These are phyloP conservation scores for Chaunax sp. DNA, from an alignment of 2,797 vertebrate genomes.

Conservation along the genomic window DNA sequence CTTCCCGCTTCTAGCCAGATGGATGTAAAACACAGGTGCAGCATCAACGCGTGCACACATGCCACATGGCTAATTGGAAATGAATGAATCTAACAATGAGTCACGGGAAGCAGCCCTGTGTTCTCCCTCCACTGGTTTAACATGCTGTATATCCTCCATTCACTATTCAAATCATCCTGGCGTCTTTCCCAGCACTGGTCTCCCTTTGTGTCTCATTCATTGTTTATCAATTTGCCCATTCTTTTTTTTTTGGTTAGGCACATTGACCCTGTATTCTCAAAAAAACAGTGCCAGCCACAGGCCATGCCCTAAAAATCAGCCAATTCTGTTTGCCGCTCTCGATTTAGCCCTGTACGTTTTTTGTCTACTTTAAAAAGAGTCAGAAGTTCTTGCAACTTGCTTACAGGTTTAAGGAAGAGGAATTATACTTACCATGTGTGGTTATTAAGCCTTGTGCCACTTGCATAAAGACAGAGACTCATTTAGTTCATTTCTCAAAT, in stretches of 20 bases:
- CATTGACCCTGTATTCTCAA: conserved; percentile 30
- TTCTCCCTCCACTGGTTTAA: conserved; percentile 49
- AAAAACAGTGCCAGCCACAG: conserved; percentile 38
- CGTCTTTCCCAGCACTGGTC: conserved; percentile 54
- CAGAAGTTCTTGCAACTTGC: background rate
- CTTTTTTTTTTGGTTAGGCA: conserved; percentile 37
- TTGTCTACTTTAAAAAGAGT: conserved; percentile 8
- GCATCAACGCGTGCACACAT: conserved; percentile 42
- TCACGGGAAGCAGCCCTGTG: conserved; percentile 38
- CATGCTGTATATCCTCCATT: conserved; percentile 47
- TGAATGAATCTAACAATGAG: conserved; percentile 53
- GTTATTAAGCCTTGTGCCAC: background rate
- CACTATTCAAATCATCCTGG: conserved; percentile 56
- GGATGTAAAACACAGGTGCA: conserved; percentile 59
- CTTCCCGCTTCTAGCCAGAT: conserved; percentile 49
- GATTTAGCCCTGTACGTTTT: background rate
- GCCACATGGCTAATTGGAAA: conserved; percentile 55
- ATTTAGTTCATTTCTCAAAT: conserved; percentile 16
- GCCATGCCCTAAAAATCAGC: conserved; percentile 6
- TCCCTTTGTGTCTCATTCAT: conserved; percentile 27
- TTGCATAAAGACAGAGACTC: background rate
- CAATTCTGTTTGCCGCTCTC: background rate
- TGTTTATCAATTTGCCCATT: conserved; percentile 36
- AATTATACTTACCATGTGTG: conserved; percentile 2
- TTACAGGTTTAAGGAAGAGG: background rate